Base-by-base conservation (phyloP, 2,888 invertebrate genomes). In the Rhamphomyia laevipes region DNA sequence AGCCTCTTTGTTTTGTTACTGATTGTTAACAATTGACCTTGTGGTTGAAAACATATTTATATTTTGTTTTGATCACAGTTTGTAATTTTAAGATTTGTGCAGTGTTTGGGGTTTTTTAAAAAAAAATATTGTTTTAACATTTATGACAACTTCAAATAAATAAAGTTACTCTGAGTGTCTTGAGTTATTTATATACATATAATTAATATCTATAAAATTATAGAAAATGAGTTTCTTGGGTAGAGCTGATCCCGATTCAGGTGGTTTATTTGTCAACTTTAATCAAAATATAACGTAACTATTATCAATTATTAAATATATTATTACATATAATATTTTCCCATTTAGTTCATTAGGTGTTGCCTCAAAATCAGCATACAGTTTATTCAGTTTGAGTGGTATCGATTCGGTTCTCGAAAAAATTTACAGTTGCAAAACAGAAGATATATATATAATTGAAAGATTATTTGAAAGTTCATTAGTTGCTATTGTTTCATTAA, bases 271-370 rank as follows among this genome's bases (percentile, higher is more conserved):
- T 73, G 92, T 94, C 63, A 93, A 92, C 75, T 96, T 96, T 71
- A 96, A 96, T 74, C 95, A 96, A 73, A 95, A 96, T 73, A 86
- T 85, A 81, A 88, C 94, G 95, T 95, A 86, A 89, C 92, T 84
- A 27, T 27, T 27, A 27, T 53, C 48, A 49, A 42, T 33, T 54
- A 49, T 49, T 43, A 18, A 45, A 47, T 21, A 27, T 37, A 43
- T 17, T 47, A 16, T 30, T 11, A 33, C 37, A 17, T 38, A 10
- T 13, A 38, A 40, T 37, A 4, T 46, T 17, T 43, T 47, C n/a
- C 42, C 33, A 18, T 31, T 47, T 48, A 90, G 90, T 68, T 94
- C 95, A 17, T 74, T 96, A 67, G 88, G 93, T 57, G 91, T 95
- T 60, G 96, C 95, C 58, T 88, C 90, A 59, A 86, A 85, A 68